Conservation (phyloP, 2,113 vertebrate genomes). For the Spea bombifrons region DNA sequence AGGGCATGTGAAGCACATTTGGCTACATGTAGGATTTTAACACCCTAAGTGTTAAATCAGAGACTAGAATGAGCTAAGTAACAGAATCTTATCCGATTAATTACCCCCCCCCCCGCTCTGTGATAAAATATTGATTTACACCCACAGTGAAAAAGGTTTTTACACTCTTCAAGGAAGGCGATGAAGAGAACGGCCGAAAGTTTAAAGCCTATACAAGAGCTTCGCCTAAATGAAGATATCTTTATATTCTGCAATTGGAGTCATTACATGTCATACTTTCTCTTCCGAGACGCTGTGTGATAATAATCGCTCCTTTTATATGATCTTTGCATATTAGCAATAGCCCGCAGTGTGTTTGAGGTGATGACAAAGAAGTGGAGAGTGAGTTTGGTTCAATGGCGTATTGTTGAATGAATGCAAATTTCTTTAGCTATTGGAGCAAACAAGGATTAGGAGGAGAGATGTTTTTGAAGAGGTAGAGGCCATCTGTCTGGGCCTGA, state of each 20-base stretch:
- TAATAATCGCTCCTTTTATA: conserved; percentile 57
- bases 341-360: conserved; percentile 50
- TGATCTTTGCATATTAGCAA: conserved; percentile 52
- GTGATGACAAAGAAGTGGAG: conserved; percentile 54
- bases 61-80: background rate
- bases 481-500: conserved; percentile 67
- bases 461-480: conserved; percentile 63
- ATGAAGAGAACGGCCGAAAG: conserved; percentile 20
- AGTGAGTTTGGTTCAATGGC: conserved; percentile 59
- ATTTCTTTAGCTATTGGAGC: conserved; percentile 60
- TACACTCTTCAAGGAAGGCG: background rate
- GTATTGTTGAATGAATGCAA: conserved; percentile 64
- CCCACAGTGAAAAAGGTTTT: conserved; percentile 11
- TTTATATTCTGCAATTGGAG: background rate
- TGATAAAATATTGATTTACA: conserved; percentile 34
- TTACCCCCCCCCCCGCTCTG: background rate
- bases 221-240: conserved; percentile 35
- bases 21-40: too few relatives aligned
- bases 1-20: too few relatives aligned
- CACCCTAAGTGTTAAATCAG: background rate
- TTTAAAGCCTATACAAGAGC: conserved; percentile 12
- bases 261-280: conserved; percentile 10
- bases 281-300: conserved; percentile 52
- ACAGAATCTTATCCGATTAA: background rate
- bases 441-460: conserved; percentile 63